Evolutionary conservation across 2,888 invertebrate genomes (phyloP).

Genomic region (Papilio gigon): DNA sequence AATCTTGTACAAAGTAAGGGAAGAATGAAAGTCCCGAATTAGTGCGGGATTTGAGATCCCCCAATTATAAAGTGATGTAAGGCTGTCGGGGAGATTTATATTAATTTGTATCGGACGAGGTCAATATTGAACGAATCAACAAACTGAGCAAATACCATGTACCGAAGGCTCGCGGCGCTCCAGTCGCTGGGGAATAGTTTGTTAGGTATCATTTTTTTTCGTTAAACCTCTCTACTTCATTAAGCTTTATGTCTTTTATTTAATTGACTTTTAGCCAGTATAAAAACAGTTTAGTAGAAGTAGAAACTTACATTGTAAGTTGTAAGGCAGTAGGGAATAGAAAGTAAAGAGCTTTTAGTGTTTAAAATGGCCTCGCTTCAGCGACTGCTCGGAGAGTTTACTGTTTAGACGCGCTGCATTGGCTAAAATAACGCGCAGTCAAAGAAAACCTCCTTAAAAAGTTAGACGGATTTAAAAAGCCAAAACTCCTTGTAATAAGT

Average conservation of each 20-base stretch:
- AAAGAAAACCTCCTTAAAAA: conserved; percentile 6
- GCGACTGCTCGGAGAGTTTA: neutral
- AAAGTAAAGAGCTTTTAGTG: conserved; percentile 1
- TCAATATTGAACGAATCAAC: no score
- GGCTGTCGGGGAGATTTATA: neutral
- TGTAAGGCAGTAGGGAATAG: neutral
- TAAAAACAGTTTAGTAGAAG: no score
- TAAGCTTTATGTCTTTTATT: no score
- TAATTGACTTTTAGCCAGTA: no score
- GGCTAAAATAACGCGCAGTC: neutral
- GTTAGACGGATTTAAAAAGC: neutral
- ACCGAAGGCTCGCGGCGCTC: no score
- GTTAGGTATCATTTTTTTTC: no score
- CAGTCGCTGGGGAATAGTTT: no score
- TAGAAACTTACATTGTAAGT: no score
- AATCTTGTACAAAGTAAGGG: conserved; percentile 29
- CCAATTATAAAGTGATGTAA: conserved; percentile 20
- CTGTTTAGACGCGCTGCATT: neutral
- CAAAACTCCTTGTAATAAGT: conserved; percentile 10
- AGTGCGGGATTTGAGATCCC: conserved; percentile 9
- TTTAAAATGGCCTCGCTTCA: conserved; percentile 9
- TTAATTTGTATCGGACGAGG: no score
- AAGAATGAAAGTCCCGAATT: conserved; percentile 7
- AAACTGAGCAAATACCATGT: no score
- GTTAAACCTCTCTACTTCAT: no score